Conservation (phyloP, 2,888 invertebrate species). For the Hypselothyrea guttata region DNA sequence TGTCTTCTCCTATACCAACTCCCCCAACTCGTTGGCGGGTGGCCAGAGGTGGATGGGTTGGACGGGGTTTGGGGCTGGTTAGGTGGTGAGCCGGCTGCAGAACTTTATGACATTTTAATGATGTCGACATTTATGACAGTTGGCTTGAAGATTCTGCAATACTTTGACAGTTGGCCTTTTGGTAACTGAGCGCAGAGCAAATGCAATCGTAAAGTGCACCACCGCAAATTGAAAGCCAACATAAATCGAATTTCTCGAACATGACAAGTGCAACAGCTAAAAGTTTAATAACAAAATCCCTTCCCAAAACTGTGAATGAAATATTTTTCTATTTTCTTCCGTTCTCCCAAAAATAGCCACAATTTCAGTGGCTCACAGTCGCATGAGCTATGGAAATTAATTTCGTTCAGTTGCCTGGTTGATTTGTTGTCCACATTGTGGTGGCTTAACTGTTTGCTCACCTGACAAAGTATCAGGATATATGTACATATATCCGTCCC, state of each 20-base stretch:
- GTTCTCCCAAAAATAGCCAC: too few species aligned
- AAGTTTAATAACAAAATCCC: slow-evolving; percentile 34
- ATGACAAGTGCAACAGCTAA: slow-evolving; percentile 40
- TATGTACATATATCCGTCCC: slow-evolving; percentile 14
- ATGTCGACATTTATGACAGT: slow-evolving; percentile 72
- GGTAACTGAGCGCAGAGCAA: slow-evolving; percentile 25
- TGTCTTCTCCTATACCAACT: slow-evolving; percentile 2
- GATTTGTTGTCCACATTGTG: slow-evolving; percentile 29
- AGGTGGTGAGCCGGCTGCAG: slow-evolving; percentile 6
- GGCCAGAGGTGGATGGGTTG: slow-evolving; percentile 16
- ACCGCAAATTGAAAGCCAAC: slow-evolving; percentile 43
- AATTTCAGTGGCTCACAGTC: too few species aligned
- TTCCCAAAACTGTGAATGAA: too few species aligned
- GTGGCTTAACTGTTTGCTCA: slow-evolving; percentile 27
- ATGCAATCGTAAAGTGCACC: slow-evolving; percentile 25
- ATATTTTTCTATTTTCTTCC: too few species aligned
- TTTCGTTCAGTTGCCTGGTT: slow-evolving; percentile 19
- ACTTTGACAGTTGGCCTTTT: slow-evolving; percentile 60
- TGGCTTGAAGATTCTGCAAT: slow-evolving; percentile 61
- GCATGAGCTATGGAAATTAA: slow-evolving; percentile 29
- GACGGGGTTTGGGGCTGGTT: neutral
- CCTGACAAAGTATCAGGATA: slow-evolving; percentile 11
- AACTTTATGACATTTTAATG: slow-evolving; percentile 73
- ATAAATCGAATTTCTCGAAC: slow-evolving; percentile 25
- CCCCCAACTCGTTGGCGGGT: neutral